These are phyloP conservation scores for Misgurnus anguillicaudatus DNA, from an alignment of 2,113 vertebrate genomes.

Conservation along the genomic window DNA sequence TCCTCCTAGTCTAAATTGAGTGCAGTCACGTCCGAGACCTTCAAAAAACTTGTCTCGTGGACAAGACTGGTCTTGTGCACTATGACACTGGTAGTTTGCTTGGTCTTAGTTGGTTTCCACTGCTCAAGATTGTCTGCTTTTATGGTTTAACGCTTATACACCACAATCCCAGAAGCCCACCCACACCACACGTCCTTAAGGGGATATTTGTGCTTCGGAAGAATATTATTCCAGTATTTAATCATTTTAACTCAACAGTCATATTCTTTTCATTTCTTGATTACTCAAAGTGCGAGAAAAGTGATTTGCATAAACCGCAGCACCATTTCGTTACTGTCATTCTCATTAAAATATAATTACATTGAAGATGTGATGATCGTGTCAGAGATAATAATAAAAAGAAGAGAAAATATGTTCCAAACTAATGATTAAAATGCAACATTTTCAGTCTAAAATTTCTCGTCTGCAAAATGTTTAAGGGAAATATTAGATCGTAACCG, in stretches of 20 bases:
- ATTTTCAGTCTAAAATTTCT: not conserved
- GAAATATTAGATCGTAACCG: not conserved
- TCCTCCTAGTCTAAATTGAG: no score
- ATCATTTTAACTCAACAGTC: conserved; percentile 69
- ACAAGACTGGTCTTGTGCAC: no score
- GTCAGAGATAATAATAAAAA: conserved; percentile 35
- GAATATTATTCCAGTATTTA: conserved; percentile 66
- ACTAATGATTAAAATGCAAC: conserved; percentile 17
- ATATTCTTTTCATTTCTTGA: conserved; percentile 68
- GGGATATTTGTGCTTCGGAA: conserved; percentile 58
- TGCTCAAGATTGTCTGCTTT: no score
- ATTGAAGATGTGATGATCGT: conserved; percentile 53
- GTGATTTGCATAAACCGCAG: conserved; percentile 65
- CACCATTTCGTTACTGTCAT: conserved; percentile 62
- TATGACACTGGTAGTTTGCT: not conserved
- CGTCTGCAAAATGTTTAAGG: not conserved
- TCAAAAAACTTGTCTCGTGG: no score
- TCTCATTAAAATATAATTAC: conserved; percentile 62
- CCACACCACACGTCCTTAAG: conserved; percentile 49
- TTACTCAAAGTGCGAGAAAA: conserved; percentile 65
- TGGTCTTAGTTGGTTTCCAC: not conserved
- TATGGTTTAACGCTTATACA: not conserved
- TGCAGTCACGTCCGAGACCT: no score
- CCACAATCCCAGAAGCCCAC: not conserved
- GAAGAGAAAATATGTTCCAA: conserved; percentile 14